Base-by-base conservation (phyloP, 2,888 invertebrate species). In the Drosophila stalkeri region DNA sequence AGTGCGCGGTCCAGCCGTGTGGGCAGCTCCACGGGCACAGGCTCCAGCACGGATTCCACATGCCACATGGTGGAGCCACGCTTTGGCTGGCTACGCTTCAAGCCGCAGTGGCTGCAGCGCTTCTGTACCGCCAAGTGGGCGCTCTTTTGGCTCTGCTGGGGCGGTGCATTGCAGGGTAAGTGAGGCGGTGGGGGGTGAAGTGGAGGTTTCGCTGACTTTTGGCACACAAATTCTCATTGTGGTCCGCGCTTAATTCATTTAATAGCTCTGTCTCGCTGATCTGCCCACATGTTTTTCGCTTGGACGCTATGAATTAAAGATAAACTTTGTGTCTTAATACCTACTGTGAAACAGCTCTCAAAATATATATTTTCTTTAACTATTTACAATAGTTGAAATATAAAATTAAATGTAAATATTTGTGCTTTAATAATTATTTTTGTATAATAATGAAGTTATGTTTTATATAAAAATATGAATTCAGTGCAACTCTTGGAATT, bases 141-240 rank as follows among this genome's bases (percentile, higher is more conserved):
- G 27, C 94, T 97, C 6, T 96, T 97, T 93, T 97, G 96, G 95
- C 93, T 97, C 1, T 97, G 97, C 91, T 96, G 96, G 95, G 96
- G 96, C 7, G 96, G 96, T 0, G 96, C 96, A 44, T 94, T 97
- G 89, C 97, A 97, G 94, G 96, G 96, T 96, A 90, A 77, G 75
- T 65, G 16, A 0, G 3, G 12, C 1, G 16, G 4, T 11, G 27
- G 16, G 16, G 8, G 5, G n/a, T 16, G n/a, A 7, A 7, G 12
- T 35, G 39, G 16, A 16, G 0, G 0, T 7, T 16, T 0, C 7
- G 39, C 1, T 16, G 2, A 16, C 46, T 33, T 57, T 23, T 61
- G 66, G 41, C 51, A 61, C 52, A 67, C 47, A 39, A 43, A 63
- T 72, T 44, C 31, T 60, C 33, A 52, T 49, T 59, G 70, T 66